Percentiles rank a stretch among this genome's conserved stretches.
Evolutionary conservation across 37 sponge, comb jelly and placozoan genomes (phyloP).

Genomic region (Spongilla lacustris): DNA sequence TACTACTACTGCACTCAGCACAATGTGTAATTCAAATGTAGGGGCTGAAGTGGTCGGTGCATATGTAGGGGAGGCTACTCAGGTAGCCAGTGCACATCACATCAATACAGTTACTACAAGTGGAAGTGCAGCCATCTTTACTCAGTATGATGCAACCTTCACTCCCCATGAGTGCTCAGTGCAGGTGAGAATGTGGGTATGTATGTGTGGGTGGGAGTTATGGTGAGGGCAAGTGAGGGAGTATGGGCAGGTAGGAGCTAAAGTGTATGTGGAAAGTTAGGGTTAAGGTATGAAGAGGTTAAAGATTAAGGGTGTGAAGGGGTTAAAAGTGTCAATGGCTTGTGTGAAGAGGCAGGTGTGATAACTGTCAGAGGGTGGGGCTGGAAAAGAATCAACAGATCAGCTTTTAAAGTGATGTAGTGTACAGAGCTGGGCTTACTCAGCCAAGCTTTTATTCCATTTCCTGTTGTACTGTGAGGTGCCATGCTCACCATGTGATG

Average conservation of each 20-base stretch:
- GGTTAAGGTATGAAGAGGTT: not conserved
- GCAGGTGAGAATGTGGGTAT: not conserved
- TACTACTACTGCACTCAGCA: too few relatives aligned
- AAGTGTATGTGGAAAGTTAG: not conserved
- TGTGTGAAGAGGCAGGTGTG: too few relatives aligned
- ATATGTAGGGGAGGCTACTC: not conserved
- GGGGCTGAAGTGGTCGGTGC: too few relatives aligned
- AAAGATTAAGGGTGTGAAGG: not conserved
- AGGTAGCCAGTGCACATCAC: not conserved
- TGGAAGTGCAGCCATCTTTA: not conserved
- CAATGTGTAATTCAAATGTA: too few relatives aligned
- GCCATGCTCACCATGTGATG: too few relatives aligned
- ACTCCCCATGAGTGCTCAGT: slow-evolving; percentile 25
- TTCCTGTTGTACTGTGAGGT: too few relatives aligned
- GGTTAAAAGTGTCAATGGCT: too few relatives aligned
- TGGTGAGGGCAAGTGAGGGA: not conserved
- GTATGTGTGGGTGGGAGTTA: not conserved
- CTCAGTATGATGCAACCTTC: slow-evolving; percentile 6
- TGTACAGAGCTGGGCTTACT: too few relatives aligned
- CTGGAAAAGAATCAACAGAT: too few relatives aligned
- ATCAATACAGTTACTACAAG: not conserved
- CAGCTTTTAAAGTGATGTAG: too few relatives aligned
- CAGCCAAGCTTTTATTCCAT: too few relatives aligned
- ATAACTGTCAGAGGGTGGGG: too few relatives aligned
- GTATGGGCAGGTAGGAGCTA: not conserved